phyloP scores from a whole-genome alignment of 2,113 vertebrate species.

The Zosterops japonicus region DNA sequence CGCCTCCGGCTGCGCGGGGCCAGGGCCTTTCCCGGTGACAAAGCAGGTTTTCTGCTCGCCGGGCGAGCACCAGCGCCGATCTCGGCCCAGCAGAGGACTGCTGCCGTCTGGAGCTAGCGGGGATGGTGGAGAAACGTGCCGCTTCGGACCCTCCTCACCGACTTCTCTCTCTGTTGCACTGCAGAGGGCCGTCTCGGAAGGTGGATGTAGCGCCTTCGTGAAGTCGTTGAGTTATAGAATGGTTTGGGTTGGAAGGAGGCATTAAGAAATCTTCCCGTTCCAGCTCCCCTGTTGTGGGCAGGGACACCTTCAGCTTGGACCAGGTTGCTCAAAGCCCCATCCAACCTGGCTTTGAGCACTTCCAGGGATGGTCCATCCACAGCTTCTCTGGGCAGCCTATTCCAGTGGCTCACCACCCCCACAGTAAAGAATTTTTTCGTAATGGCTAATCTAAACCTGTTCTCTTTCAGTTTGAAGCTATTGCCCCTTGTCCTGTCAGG shows the following conservation, averaged over 20 bases:
- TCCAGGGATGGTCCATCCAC: neutral
- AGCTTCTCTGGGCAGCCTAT: neutral
- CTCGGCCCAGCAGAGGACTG: neutral
- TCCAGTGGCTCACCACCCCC: neutral
- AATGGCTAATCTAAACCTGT: neutral
- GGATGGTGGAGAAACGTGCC: neutral
- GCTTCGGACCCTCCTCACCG: fast-evolving
- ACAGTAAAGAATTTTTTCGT: neutral
- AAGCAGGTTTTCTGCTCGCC: neutral
- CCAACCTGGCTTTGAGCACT: neutral
- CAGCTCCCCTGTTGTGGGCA: fast-evolving
- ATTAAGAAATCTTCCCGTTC: neutral
- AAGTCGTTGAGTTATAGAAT: neutral
- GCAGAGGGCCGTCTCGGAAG: neutral
- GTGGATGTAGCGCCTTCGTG: neutral
- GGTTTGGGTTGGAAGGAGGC: neutral
- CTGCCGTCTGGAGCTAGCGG: fast-evolving
- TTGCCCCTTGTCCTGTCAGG: neutral
- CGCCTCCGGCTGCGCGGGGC: neutral
- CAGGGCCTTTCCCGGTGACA: neutral
- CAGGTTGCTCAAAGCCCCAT: neutral
- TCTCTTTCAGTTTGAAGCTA: neutral
- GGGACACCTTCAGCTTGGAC: neutral
- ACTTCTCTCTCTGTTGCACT: neutral
- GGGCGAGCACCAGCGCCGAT: neutral